Base-by-base conservation (phyloP, 1,140 invertebrate genomes). In the Phymastichus coffea region DNA sequence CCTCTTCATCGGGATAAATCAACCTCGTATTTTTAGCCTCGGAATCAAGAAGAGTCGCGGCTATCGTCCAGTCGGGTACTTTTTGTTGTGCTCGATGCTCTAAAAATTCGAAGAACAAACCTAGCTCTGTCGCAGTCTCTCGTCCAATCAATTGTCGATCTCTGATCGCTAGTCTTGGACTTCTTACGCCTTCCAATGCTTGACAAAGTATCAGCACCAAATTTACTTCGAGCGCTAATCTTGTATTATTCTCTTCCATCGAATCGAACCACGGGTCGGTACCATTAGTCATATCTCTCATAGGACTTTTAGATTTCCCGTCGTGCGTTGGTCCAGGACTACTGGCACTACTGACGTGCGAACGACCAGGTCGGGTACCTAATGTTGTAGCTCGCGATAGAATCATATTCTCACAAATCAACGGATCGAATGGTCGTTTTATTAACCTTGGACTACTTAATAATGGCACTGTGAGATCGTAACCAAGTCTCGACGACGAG, bases 341-440 rank as follows among this genome's bases (percentile, higher is more conserved):
- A 30, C 44, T 64, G 6, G 63, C 63, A 43, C 69, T 72, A 0
- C 69, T 41, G 0, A 73, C 63, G 28, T 70, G 73, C 4, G 53
- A 49, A 44, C 75, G 64, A 6, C 70, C 66, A 3, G 69, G 55
- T 17, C 70, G 66, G 54, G 65, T 71, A 2, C 69, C 67, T 12
- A 74, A 59, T n/a, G 77, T 69, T 3, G 77, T 79, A 2, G 76
- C 71, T 33, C 75, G 61, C 0, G 78, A 80, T 0, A 80, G 57
- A 38, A 80, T 79, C 6, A 77, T 77, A 20, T 80, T 79, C 14
- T 79, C 78, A 12, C 77, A 79, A n/a, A 80, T 79, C 0, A 80
- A 40, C 1, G 78, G 77, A 61, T 80, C 77, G 22, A 79, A 80
- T 0, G 76, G 78, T 51, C 78, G 65, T 47, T 75, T 66, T 6